Base-by-base conservation (phyloP, 1,140 invertebrate species). In the Hylyphantes graminicola region DNA sequence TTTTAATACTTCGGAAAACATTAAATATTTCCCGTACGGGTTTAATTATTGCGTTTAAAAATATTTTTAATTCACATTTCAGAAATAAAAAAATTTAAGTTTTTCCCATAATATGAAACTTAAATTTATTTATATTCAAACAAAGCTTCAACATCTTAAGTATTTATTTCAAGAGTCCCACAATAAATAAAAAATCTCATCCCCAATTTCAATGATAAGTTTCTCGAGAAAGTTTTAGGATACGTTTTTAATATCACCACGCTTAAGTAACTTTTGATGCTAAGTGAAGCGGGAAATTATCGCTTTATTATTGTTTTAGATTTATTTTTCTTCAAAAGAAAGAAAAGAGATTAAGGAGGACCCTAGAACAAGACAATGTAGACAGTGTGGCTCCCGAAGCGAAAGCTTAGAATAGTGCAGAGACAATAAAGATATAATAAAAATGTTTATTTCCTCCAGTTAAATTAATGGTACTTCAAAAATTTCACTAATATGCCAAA, bases 201-300 rank as follows among this genome's bases (percentile, higher is more conserved):
- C 51, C 19, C 54, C 68, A 70, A 70, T 53, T 70, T 17, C 15
- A 70, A 53, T 70, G 68, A 70, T 53, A 70, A 70, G 48, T 70
- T 70, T 70, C 50, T 51, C n/a, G 54, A 70, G 68, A 70, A 70
- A 35, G 35, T 17, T 70, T 68, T 53, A 70, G 68, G 51, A 70
- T 35, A 70, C 54, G 68, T 70, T 70, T 70, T 70, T 70, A 70
- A 70, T 70, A 53, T 17, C 51, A 51, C 68, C 54, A 70, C 68
- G 68, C 68, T 70, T 70, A 70, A 70, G 50, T 70, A 70, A 70
- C n/a, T 70, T 70, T 70, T 70, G 54, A 70, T 70, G 68, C 68
- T 70, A 70, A 70, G 68, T 70, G 68, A 70, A 70, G 68, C 68
- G 68, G 17, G 68, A 70, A 70, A 70, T 70, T 70, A 70, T 70